Base-by-base conservation (phyloP, 2,888 invertebrate genomes). In the Diabrotica balteata region DNA sequence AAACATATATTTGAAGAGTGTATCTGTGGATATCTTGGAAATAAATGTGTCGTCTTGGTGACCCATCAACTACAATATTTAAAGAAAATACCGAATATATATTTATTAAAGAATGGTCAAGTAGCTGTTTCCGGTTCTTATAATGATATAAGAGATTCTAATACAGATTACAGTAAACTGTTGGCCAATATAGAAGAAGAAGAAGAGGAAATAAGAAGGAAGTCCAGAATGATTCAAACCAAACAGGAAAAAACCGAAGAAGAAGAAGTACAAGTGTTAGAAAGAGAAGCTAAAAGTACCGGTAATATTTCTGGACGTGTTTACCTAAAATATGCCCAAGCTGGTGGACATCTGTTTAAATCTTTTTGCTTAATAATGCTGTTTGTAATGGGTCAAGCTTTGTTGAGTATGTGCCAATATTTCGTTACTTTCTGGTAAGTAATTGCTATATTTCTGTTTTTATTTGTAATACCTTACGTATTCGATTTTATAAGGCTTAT, bases 1-100 rank as follows among this genome's bases (percentile, higher is more conserved):
- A 89, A 92, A 0, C 93, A 94, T 82, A 86, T 96, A 73, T 96
- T 95, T 84, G 93, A 95, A 79, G 88, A 91, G 78, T 94, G 93
- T 78, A 87, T 93, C 60, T 86, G 77, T 45, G 76, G 86, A 6
- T 89, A 89, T 75, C 84, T 94, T 72, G 85, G 87, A 10, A 86
- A 89, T 71, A 89, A 91, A 79, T 90, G 92, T 4, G 84, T 90
- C 22, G 87, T 94, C 57, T 86, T 94, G 42, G 91, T 93, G 72
- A 95, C 94, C 0, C 91, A 91, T 77, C 91, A 90, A 81, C 82
- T 90, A 74, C 90, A 90, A 79, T 90, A 90, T 78, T 84, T 90
- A 1, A 86, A 87, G 68, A 87, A 87, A 58, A 84, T 85, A 10
- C 80, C 85, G 66, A 82, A 86, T 84, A 87, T 88, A 58, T 81